Base-by-base conservation (phyloP, 2,888 invertebrate species). In the Apocheima hispidaria region DNA sequence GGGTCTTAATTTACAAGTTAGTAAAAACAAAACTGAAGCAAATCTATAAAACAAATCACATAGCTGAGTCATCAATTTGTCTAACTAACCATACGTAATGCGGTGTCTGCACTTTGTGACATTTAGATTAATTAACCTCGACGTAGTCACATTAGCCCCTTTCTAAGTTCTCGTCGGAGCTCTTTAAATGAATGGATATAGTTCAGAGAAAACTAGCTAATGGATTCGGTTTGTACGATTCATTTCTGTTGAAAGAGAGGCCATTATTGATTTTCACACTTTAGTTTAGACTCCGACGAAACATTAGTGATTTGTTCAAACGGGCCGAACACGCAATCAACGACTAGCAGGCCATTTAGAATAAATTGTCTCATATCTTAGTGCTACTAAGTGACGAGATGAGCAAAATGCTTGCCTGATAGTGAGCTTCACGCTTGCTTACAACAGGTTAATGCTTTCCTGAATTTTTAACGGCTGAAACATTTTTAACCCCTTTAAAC, bases 111-210 rank as follows among this genome's bases (percentile, higher is more conserved):
- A 54, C 62, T 65, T 56, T 49, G 63, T 57, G 66, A 56, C 60
- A 65, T 55, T 60, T 51, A 65, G 62, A 66, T 64, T 66, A 66
- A 66, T 66, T 62, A 54, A 48, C 46, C 62, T n/a, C 48, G 52
- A 53, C 55, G 59, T 60, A 62, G 62, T 60, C 56, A 65, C 65
- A 61, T 63, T 58, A 67, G 64, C 52, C 38, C 56, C 56, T 61
- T 66, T 60, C 28, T 53, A 58, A 63, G 52, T 63, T 65, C 41
- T 40, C 48, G 50, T 52, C 52, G 49, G 51, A 44, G 46, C 14
- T 40, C 50, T 35, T 46, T 44, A 44, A 60, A 48, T 60, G 57
- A 58, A 43, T 49, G 46, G 52, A 36, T 63, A 41, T 50, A 57
- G 50, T 57, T 64, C 38, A 28, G 26, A 16, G 41, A 63, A 26